phyloP scores from a whole-genome alignment of 1,140 invertebrate species.

The Temnothorax curvispinosus region DNA sequence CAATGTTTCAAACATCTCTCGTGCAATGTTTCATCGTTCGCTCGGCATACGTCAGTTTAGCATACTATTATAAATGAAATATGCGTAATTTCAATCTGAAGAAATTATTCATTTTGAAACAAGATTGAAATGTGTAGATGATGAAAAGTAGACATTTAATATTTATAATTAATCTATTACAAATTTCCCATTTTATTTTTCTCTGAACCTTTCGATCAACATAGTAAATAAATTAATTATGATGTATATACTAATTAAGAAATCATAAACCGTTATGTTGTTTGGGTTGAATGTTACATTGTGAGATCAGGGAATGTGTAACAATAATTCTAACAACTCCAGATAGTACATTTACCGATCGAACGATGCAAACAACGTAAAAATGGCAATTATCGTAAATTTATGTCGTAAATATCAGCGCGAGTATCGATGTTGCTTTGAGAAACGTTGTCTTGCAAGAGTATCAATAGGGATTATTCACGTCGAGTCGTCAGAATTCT shows the following conservation, averaged over 20 bases:
- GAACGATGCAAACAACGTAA: background rate
- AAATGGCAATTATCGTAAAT: conserved; percentile 10
- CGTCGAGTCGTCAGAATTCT: background rate
- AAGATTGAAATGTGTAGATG: background rate
- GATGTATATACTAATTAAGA: background rate
- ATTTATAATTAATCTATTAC: background rate
- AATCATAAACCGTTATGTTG: background rate
- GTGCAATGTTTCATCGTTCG: background rate
- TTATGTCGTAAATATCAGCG: background rate
- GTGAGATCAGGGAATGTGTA: background rate
- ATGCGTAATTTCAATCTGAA: background rate
- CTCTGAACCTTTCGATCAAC: background rate
- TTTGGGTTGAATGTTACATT: background rate
- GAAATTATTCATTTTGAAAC: background rate
- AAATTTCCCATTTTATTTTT: background rate
- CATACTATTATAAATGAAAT: background rate
- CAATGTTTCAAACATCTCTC: background rate
- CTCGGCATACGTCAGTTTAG: background rate
- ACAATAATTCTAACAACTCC: background rate
- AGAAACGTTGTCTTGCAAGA: background rate
- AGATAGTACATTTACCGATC: background rate
- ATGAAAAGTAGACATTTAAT: background rate
- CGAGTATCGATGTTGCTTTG: background rate
- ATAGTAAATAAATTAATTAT: background rate
- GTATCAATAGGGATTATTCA: conserved; percentile 28